Base-by-base conservation (phyloP, 2,113 vertebrate species). In the Illadopsis cleaveri region DNA sequence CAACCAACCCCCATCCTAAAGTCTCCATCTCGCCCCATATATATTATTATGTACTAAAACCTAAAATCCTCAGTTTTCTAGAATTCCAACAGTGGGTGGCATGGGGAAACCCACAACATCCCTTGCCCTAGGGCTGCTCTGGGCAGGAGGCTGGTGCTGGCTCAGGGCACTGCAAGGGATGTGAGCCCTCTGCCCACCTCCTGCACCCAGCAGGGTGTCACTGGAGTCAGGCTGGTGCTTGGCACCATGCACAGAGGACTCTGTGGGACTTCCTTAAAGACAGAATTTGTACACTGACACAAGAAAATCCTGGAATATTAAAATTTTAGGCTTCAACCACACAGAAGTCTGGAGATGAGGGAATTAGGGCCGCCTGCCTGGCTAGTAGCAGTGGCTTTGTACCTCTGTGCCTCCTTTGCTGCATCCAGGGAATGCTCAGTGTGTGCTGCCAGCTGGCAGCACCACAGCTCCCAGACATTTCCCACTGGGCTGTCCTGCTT, bases 41-140 rank as follows among this genome's bases (percentile, higher is more conserved):
- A 50, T 25, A 50, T 25, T 15, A 25, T 24, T 50, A 15, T 25
- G 24, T 25, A 25, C 48, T 50, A 50, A 50, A 25, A 15, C 24
- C 48, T 15, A 25, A 50, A 50, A 15, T 15, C 24, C 48, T 50
- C 23, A 25, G 48, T 50, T 50, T 50, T 50, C 48, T 24, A 50
- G 24, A 25, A 15, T 50, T 50, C 24, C 48, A 50, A 50, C 23
- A 48, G 47, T 4, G 14, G 48, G 10, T 21, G 58, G 10, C 7
- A 1, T 1, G 4, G 38, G 51, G 42, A 57, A 53, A 35, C 27
- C 25, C 62, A 16, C 0, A 0, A 24, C 3, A 1, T 33, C 48
- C 30, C 53, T 89, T 0, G 4, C 8, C 9, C 64, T 15, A 37
- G 31, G 37, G 22, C 11, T 76, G 38, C 61, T 80, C 51, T 11